A percentile compares a stretch with the other conserved stretches of the same genome.
phyloP scores from a whole-genome alignment of 2,797 vertebrate species.

The Onychomys arenicola region DNA sequence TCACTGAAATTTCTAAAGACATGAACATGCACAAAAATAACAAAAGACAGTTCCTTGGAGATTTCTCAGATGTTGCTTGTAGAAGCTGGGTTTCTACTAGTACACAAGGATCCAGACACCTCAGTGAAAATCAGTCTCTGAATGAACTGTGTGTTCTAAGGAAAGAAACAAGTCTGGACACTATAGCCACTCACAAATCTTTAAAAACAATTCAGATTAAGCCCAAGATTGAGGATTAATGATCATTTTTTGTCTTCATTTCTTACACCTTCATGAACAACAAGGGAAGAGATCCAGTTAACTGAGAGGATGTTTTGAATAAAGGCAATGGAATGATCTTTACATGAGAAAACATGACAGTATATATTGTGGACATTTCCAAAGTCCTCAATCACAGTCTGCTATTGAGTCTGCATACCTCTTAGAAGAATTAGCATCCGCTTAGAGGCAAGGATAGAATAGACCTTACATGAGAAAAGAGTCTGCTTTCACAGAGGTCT shows the following conservation, averaged over 20 bases:
- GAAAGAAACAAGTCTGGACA: neutral
- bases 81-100: neutral
- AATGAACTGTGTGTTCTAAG: neutral
- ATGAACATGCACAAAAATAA: neutral
- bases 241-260: constrained; percentile 2
- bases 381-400: neutral
- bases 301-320: neutral
- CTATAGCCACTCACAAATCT: neutral
- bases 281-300: neutral
- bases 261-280: neutral
- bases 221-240: neutral
- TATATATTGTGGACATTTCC: neutral
- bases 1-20: neutral
- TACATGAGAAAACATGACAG: neutral
- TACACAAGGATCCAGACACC: neutral
- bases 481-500: neutral
- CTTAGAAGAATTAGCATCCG: neutral
- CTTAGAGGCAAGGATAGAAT: neutral
- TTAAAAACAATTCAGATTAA: neutral
- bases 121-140: neutral
- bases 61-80: neutral
- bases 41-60: neutral
- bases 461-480: neutral
- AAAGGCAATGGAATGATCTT: neutral
- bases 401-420: neutral